phyloP scores from a whole-genome alignment of 2,113 vertebrate species.

The Catharus fuscescens region DNA sequence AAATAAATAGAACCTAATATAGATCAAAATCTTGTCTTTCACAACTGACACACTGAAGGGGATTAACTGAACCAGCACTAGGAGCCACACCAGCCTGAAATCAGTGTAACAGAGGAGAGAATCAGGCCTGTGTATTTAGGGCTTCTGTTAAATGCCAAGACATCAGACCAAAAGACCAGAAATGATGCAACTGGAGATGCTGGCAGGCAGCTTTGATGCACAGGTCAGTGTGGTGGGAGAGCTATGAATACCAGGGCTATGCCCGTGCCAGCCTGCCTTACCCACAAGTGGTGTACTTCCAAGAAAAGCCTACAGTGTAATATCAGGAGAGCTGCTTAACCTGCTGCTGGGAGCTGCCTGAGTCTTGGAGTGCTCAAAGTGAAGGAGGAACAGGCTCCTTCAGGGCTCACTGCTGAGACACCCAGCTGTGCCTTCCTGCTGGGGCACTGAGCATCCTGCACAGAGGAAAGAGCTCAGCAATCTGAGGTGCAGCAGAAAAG shows the following conservation, averaged over 20 bases:
- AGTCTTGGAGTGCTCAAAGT: neutral
- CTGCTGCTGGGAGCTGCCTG: neutral
- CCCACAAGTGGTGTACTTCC: conserved; percentile 34
- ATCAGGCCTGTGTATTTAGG: neutral
- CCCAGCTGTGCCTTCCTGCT: neutral
- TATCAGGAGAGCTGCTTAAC: conserved; percentile 22
- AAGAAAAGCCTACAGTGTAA: conserved; percentile 50
- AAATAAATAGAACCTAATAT: neutral
- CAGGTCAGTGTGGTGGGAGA: conserved; percentile 32
- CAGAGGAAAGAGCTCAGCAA: neutral
- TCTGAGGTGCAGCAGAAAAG: neutral
- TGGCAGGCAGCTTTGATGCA: conserved; percentile 30
- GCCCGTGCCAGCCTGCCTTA: conserved; percentile 54
- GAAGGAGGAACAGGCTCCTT: neutral
- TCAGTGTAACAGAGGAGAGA: neutral
- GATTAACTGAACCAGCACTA: neutral
- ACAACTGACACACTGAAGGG: neutral
- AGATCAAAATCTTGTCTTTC: neutral
- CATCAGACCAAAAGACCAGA: conserved; percentile 25
- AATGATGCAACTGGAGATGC: conserved; percentile 32
- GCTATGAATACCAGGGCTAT: conserved; percentile 65
- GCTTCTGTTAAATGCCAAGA: conserved; percentile 2
- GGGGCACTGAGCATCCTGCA: neutral
- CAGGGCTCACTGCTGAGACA: neutral
- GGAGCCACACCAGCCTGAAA: neutral